phyloP scores from a whole-genome alignment of 2,113 vertebrate genomes.

The Erythrocercus mccallii region DNA sequence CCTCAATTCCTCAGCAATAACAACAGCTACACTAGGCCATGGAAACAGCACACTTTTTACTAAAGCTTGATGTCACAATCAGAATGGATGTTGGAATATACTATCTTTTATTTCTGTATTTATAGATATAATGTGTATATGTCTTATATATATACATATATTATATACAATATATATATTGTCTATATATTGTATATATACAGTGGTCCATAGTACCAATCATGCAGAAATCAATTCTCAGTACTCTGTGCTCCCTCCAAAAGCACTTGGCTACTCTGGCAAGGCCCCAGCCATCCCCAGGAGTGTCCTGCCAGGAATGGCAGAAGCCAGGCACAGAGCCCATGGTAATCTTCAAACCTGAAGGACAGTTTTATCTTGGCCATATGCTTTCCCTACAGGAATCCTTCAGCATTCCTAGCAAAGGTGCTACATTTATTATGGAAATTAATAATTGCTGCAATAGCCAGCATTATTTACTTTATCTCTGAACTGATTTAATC shows the following conservation, averaged over 20 bases:
- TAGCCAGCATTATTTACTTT: not conserved
- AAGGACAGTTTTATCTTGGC: not conserved
- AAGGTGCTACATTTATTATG: not conserved
- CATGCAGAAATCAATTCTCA: not conserved
- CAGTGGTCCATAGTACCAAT: not conserved
- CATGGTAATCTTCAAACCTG: not conserved
- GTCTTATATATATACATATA: not conserved
- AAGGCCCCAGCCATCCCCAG: not conserved
- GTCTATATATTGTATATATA: too few relatives aligned
- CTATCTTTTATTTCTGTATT: not conserved
- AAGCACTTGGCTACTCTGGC: not conserved
- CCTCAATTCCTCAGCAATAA: not conserved
- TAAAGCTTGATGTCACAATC: not conserved
- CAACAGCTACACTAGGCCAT: not conserved
- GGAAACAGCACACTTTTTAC: not conserved
- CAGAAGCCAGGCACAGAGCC: not conserved
- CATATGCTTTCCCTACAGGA: not conserved
- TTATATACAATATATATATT: too few relatives aligned
- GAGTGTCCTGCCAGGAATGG: not conserved
- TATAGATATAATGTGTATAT: not conserved
- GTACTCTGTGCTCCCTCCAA: not conserved
- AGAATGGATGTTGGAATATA: not conserved
- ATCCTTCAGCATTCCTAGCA: not conserved
- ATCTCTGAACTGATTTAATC: not conserved
- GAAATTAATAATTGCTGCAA: not conserved